These are phyloP conservation scores for Caranx ignobilis DNA, from an alignment of 2,113 vertebrate genomes.

Conservation along the genomic window DNA sequence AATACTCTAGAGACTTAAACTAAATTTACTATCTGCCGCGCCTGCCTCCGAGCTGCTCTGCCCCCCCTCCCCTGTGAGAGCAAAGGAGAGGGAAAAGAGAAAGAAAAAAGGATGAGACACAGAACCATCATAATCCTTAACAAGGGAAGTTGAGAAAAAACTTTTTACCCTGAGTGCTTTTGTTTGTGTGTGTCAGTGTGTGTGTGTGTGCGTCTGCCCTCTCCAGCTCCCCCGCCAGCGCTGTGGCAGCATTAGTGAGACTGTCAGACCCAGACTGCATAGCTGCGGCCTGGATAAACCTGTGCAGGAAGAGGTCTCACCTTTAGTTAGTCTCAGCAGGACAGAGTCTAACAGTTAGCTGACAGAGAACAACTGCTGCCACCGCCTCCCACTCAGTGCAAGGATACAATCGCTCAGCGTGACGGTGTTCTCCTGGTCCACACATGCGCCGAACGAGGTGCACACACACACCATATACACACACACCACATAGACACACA, in stretches of 20 bases:
- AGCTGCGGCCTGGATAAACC: slow-evolving; percentile 49
- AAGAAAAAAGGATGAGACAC: slow-evolving; percentile 26
- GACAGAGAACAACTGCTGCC: slow-evolving; percentile 47
- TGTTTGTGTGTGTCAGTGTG: slow-evolving; percentile 19
- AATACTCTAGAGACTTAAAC: slow-evolving; percentile 58
- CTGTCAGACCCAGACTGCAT: slow-evolving; percentile 33
- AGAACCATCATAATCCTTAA: slow-evolving; percentile 52
- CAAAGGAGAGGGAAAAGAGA: slow-evolving; percentile 16
- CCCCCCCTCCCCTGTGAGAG: slow-evolving; percentile 2
- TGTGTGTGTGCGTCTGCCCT: slow-evolving; percentile 22
- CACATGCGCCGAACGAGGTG: not conserved
- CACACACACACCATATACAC: no score
- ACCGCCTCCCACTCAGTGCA: not conserved
- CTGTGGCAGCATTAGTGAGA: slow-evolving; percentile 33
- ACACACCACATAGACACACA: no score
- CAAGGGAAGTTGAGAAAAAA: slow-evolving; percentile 48
- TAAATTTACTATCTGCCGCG: slow-evolving; percentile 59
- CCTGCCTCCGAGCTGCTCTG: slow-evolving; percentile 35
- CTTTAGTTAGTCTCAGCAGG: slow-evolving; percentile 59
- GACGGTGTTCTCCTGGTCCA: not conserved
- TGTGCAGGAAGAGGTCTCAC: slow-evolving; percentile 48
- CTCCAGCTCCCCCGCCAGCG: not conserved
- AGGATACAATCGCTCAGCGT: not conserved
- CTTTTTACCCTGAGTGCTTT: slow-evolving; percentile 31
- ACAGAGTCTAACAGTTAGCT: slow-evolving; percentile 31